Evolutionary conservation across 1,140 invertebrate species (phyloP), one percentile per base, ranked within the genome.

Genomic region (Drosophila mauritiana): DNA sequence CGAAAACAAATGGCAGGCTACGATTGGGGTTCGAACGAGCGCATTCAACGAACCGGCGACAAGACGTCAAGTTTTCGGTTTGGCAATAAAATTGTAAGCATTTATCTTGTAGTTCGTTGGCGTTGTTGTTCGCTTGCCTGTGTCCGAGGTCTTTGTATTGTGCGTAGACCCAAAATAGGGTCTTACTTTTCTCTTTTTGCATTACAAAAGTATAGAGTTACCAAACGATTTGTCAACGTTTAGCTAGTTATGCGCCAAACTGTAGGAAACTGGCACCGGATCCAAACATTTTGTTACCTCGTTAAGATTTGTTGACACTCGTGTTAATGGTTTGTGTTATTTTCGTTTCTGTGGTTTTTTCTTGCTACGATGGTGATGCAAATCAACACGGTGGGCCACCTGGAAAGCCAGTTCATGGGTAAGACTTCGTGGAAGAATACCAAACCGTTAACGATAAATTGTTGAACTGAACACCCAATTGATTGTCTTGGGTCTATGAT

Each of bases 1-100:
- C 61, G 13, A 63, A 67, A 78, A 59, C 36, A 73, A 81, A 82
- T 81, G 63, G 36, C 64, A 72, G 48, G 31, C 70, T 17, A 25
- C 40, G 36, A 57, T 56, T 25, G 54, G 39, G 40, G 52, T 49
- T 58, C 53, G 43, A 53, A 49, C 53, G 42, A 56, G 57, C 59
- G 57, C 59, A 61, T 56, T 73, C 64, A 70, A 36, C 51, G 43
- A 46, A 39, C 64, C 54, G 61, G 58, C 63, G 80, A 90, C 68
- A 85, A 79, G 67, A 74, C 65, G 81, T 82, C 79, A 85, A 90
- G 67, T 40, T 74, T 78, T 57, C 51, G 36, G 67, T 70, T 70
- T 86, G 55, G 83, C 83, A 88, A 88, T 88, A 82, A 88, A 88
- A 88, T 74, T 89, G 84, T 89, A 84, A 84, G 76, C 84, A 89